These are phyloP conservation scores for Dynastes maya DNA, from an alignment of 2,888 invertebrate genomes.

Conservation along the genomic window DNA sequence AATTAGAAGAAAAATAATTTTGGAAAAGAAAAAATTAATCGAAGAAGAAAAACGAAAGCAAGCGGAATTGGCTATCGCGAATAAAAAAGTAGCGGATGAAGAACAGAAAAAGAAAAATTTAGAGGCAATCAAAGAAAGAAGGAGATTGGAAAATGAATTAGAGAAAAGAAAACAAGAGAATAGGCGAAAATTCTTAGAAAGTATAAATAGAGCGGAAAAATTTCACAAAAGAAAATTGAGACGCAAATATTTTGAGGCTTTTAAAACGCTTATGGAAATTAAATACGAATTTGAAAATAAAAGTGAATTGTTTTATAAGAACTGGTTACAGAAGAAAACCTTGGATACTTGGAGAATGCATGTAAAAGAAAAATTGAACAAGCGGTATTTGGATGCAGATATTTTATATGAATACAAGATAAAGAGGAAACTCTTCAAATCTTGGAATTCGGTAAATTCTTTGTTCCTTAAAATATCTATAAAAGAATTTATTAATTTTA, in stretches of 20 bases:
- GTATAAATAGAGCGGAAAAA: conserved; percentile 68
- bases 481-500: no score
- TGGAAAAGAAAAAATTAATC: conserved; percentile 71
- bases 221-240: conserved; percentile 68
- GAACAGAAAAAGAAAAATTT: conserved; percentile 76
- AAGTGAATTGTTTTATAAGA: conserved; percentile 61
- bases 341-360: conserved; percentile 66
- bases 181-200: conserved; percentile 68
- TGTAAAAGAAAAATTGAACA: conserved; percentile 53
- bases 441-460: conserved; percentile 71
- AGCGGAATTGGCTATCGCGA: conserved; percentile 76
- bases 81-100: conserved; percentile 75
- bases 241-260: conserved; percentile 64
- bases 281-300: conserved; percentile 65
- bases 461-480: not conserved
- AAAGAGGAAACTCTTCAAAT: conserved; percentile 69
- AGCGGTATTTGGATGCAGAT: conserved; percentile 75
- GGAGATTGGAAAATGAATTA: conserved; percentile 74
- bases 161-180: conserved; percentile 75
- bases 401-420: conserved; percentile 72
- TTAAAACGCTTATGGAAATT: conserved; percentile 65
- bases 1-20: conserved; percentile 68
- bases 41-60: conserved; percentile 73
- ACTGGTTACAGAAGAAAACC: conserved; percentile 57
- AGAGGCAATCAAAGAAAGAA: conserved; percentile 76